Percentiles rank a stretch among this genome's conserved stretches.
Evolutionary conservation across 2,888 invertebrate species (phyloP).

Genomic region (Glomeris marginata): DNA sequence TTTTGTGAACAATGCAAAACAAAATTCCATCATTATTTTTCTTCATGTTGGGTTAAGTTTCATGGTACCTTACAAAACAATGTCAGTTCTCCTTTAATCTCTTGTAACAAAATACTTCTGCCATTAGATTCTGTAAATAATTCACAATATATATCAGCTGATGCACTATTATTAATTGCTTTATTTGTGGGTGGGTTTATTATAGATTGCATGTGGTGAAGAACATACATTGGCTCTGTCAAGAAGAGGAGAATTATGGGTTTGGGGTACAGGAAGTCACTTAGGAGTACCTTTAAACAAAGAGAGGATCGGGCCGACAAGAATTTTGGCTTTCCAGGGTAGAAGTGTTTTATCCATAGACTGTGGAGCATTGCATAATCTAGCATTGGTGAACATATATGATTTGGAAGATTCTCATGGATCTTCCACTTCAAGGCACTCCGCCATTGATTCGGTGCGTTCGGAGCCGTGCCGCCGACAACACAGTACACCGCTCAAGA

Average conservation of each 20-base stretch:
- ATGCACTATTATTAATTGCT: too few species aligned
- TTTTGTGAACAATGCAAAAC: too few species aligned
- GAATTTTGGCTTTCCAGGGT: constrained; percentile 21
- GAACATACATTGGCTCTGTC: constrained; percentile 26
- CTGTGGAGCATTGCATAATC: constrained; percentile 25
- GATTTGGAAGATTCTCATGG: neutral
- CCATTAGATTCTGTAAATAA: too few species aligned
- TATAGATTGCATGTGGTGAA: constrained; percentile 24
- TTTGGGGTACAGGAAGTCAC: constrained; percentile 27
- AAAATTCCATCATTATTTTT: too few species aligned
- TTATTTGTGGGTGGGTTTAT: constrained; percentile 16
- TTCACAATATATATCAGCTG: too few species aligned
- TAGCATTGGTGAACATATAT: constrained; percentile 20
- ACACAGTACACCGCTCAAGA: constrained; percentile 42
- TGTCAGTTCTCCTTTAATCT: too few species aligned
- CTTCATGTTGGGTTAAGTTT: too few species aligned
- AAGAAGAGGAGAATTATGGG: constrained; percentile 25
- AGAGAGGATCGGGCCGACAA: constrained; percentile 19
- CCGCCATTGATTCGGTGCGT: too few species aligned
- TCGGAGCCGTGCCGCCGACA: too few species aligned
- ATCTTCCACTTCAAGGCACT: neutral
- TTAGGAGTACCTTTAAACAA: constrained; percentile 21
- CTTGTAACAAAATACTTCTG: too few species aligned
- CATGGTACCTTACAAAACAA: too few species aligned
- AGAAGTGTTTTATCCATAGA: constrained; percentile 23